A percentile compares a stretch with the other conserved stretches of the same genome.
These are phyloP conservation scores for Pterobdella sp. DNA, from an alignment of 2,888 invertebrate species.

Conservation along the genomic window DNA sequence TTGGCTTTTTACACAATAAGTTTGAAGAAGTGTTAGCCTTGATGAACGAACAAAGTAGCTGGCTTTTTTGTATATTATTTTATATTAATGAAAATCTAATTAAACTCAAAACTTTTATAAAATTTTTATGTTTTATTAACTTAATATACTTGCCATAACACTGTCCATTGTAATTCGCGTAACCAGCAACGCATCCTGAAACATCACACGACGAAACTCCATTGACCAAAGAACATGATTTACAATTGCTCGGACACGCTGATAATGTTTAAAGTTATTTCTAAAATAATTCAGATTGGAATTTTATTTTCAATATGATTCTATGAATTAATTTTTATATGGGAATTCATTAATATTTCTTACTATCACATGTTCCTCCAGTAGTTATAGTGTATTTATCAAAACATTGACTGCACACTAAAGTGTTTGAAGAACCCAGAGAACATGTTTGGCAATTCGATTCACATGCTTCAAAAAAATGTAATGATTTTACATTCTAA, in stretches of 20 bases:
- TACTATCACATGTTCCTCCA: slow-evolving; percentile 28
- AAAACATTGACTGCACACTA: slow-evolving; percentile 14
- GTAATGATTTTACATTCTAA: neutral
- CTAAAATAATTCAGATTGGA: too few species aligned
- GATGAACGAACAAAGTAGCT: too few species aligned
- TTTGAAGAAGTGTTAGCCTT: too few species aligned
- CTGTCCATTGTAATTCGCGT: slow-evolving; percentile 25
- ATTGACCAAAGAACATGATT: slow-evolving; percentile 20
- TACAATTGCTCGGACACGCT: slow-evolving; percentile 31
- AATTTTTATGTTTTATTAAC: too few species aligned
- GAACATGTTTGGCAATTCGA: slow-evolving; percentile 18
- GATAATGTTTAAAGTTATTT: neutral
- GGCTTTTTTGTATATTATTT: neutral
- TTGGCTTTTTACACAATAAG: too few species aligned
- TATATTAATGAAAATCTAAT: neutral
- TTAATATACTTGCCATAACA: slow-evolving; percentile 23
- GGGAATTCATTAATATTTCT: too few species aligned
- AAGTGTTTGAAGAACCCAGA: slow-evolving; percentile 14
- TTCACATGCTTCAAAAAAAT: slow-evolving; percentile 22
- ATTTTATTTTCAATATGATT: too few species aligned
- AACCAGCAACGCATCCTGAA: slow-evolving; percentile 18
- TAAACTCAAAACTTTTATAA: neutral
- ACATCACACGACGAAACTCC: slow-evolving; percentile 23
- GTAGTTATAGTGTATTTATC: slow-evolving; percentile 10
- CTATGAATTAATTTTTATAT: too few species aligned